These are phyloP conservation scores for Oreohelix idahoensis DNA, from an alignment of 1,140 invertebrate species.

Conservation along the genomic window DNA sequence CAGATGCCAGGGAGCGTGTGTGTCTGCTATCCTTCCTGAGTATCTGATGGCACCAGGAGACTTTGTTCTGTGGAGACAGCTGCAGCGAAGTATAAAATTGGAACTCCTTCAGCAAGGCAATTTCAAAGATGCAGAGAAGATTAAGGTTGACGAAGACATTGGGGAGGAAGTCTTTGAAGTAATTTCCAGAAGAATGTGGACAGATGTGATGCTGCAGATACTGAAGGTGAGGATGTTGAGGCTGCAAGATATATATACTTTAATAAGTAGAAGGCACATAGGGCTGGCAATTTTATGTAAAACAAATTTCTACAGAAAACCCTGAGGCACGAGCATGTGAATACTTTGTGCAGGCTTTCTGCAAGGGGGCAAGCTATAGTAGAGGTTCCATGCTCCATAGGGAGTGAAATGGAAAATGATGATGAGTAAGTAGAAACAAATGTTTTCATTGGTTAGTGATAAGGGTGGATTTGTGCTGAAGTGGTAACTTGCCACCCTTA, in stretches of 20 bases:
- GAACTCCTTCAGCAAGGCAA: conserved; percentile 52
- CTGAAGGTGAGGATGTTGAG: conserved; percentile 63
- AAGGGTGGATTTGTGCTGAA: too few species aligned
- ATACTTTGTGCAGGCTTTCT: too few species aligned
- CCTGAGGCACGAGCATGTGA: too few species aligned
- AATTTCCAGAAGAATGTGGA: conserved; percentile 72
- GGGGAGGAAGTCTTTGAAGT: conserved; percentile 71
- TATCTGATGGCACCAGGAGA: conserved; percentile 71
- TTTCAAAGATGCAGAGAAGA: conserved; percentile 36
- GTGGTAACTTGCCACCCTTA: too few species aligned
- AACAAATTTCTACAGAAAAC: too few species aligned
- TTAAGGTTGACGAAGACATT: conserved; percentile 54
- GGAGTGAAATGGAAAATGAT: too few species aligned
- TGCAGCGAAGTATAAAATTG: conserved; percentile 59
- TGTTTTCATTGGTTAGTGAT: too few species aligned
- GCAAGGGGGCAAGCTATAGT: too few species aligned
- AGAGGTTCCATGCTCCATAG: too few species aligned
- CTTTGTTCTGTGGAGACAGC: conserved; percentile 69
- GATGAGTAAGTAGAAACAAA: too few species aligned
- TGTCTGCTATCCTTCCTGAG: conserved; percentile 70
- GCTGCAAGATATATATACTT: neutral
- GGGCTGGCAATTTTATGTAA: too few species aligned
- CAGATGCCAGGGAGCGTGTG: conserved; percentile 71
- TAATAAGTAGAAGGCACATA: too few species aligned
- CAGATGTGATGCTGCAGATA: conserved; percentile 71